These are phyloP conservation scores for Drosophila kambysellisi DNA, from an alignment of 2,888 invertebrate genomes.

Conservation along the genomic window DNA sequence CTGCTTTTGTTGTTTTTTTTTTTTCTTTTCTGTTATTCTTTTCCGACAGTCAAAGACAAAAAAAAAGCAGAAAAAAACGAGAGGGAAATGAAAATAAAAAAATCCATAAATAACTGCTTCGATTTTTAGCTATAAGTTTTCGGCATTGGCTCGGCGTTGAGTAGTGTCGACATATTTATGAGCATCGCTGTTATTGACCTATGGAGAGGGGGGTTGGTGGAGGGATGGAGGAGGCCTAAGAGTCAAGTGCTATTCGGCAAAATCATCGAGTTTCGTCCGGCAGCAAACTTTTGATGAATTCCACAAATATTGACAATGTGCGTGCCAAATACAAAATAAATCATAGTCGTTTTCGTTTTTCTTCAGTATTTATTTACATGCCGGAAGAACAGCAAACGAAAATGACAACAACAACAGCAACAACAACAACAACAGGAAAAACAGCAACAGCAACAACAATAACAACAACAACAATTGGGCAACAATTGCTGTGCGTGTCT, in stretches of 20 bases:
- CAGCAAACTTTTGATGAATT: constrained; percentile 66
- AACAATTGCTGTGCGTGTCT: constrained; percentile 45
- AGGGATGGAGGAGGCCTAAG: constrained; percentile 18
- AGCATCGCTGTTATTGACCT: constrained; percentile 19
- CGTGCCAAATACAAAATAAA: constrained; percentile 76
- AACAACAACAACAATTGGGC: constrained; percentile 9
- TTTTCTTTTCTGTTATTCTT: constrained; percentile 18
- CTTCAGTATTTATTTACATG: constrained; percentile 75
- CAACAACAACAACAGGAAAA: constrained; percentile 2
- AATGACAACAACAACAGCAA: constrained; percentile 45
- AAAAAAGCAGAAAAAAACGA: background rate
- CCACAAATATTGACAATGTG: constrained; percentile 78
- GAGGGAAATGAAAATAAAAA: constrained; percentile 33
- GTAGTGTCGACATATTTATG: constrained; percentile 74
- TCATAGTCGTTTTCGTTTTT: constrained; percentile 63
- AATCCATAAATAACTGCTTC: constrained; percentile 76
- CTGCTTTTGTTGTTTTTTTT: constrained; percentile 34
- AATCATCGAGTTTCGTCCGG: constrained; percentile 36
- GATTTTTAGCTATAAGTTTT: constrained; percentile 59
- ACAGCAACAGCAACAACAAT: constrained; percentile 14
- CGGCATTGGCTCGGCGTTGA: constrained; percentile 36
- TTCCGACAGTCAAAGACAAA: constrained; percentile 16
- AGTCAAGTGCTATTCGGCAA: constrained; percentile 43
- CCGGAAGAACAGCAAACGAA: constrained; percentile 63
- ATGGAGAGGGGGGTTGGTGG: background rate